Conservation (phyloP, 2,888 invertebrate species). For the Scaptomyza tumidula region DNA sequence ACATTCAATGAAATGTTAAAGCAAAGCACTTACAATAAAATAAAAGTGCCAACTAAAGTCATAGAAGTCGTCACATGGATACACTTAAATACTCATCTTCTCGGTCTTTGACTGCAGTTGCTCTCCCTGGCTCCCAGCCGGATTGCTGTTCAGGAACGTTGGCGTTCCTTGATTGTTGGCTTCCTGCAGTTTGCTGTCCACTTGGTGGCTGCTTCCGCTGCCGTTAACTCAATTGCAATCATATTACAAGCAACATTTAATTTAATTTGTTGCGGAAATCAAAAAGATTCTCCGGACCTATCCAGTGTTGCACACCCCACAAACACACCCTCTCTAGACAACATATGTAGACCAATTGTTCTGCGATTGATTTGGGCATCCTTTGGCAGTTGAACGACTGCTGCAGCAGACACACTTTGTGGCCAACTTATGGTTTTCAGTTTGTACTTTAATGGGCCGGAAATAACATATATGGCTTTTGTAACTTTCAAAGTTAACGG, state of each 20-base stretch:
- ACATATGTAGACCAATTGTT: neutral
- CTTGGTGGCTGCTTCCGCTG: conserved; percentile 52
- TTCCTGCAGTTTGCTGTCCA: conserved; percentile 70
- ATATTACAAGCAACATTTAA: conserved; percentile 78
- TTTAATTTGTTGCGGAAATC: conserved; percentile 75
- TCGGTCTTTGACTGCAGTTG: conserved; percentile 12
- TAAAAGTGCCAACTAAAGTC: conserved; percentile 37
- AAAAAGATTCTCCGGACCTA: conserved; percentile 44
- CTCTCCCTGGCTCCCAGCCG: neutral
- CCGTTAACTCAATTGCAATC: conserved; percentile 64
- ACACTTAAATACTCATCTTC: conserved; percentile 49
- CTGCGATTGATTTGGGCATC: conserved; percentile 21
- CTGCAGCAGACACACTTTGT: conserved; percentile 38
- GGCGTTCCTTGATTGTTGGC: conserved; percentile 61
- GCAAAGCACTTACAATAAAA: conserved; percentile 69
- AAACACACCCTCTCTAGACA: neutral
- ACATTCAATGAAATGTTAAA: conserved; percentile 58
- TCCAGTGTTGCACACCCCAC: neutral
- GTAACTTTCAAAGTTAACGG: conserved; percentile 25
- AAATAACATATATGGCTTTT: conserved; percentile 48
- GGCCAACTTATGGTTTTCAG: conserved; percentile 52
- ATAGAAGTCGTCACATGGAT: conserved; percentile 52
- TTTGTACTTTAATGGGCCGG: conserved; percentile 55
- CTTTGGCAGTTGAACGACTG: conserved; percentile 18
- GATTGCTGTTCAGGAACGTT: conserved; percentile 44